A percentile compares a stretch with the other conserved stretches of the same genome.
phyloP scores from a whole-genome alignment of 2,888 invertebrate genomes.

The Galerucella calmariensis region DNA sequence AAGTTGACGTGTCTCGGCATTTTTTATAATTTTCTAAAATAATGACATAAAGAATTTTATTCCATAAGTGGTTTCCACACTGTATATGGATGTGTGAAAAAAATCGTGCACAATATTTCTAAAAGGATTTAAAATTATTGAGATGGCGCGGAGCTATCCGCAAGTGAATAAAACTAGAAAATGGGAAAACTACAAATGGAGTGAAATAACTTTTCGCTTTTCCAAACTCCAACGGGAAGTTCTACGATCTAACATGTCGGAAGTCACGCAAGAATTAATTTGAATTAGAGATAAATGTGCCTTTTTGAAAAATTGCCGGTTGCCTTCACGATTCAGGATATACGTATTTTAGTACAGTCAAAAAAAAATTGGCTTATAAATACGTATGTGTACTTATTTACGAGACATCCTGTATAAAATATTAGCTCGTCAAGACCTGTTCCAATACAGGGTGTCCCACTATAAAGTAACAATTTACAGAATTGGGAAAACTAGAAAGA shows the following conservation, averaged over 20 bases:
- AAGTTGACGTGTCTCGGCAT: too few relatives aligned
- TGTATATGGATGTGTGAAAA: too few relatives aligned
- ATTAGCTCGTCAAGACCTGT: too few relatives aligned
- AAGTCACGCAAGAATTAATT: conserved; percentile 41
- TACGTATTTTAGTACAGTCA: neutral
- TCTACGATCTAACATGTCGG: conserved; percentile 31
- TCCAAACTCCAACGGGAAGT: conserved; percentile 29
- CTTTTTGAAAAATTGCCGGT: conserved; percentile 30
- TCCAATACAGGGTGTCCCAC: too few relatives aligned
- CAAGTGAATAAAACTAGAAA: conserved; percentile 28
- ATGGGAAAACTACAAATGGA: conserved; percentile 40
- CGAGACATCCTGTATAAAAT: too few relatives aligned
- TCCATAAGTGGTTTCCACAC: too few relatives aligned
- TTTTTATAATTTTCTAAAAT: too few relatives aligned
- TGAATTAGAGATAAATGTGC: conserved; percentile 34
- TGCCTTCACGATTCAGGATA: conserved; percentile 17
- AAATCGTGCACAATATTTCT: neutral
- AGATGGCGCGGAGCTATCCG: conserved; percentile 21
- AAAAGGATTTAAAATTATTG: neutral
- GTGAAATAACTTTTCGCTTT: conserved; percentile 31
- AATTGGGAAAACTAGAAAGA: too few relatives aligned
- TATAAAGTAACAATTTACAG: too few relatives aligned
- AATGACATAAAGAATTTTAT: too few relatives aligned
- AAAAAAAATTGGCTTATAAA: too few relatives aligned
- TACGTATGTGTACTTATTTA: too few relatives aligned